Evolutionary conservation across 2,113 vertebrate genomes (phyloP).

Genomic region (Cheilinus undulatus): DNA sequence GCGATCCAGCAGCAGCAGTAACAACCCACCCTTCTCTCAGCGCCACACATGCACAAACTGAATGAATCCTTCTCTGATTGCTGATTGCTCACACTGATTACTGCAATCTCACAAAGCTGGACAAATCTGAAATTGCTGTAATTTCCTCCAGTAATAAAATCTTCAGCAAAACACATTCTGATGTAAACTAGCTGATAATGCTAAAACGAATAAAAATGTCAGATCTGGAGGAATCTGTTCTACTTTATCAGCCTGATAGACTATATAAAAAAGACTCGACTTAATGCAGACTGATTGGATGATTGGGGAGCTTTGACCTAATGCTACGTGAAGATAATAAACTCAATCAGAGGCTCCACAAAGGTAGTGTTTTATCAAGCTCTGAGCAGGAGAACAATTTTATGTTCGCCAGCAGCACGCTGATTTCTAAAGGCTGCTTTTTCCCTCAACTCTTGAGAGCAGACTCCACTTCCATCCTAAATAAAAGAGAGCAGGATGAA

Average conservation of each 20-base stretch:
- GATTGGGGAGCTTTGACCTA: neutral
- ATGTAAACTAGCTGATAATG: neutral
- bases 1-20: slow-evolving; percentile 5
- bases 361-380: neutral
- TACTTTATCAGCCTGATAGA: neutral
- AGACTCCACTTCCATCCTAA: neutral
- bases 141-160: slow-evolving; percentile 9
- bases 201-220: neutral
- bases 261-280: neutral
- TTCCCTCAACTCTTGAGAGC: neutral
- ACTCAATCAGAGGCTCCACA: neutral
- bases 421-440: neutral
- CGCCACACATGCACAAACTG: slow-evolving; percentile 1
- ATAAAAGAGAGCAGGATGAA: no score
- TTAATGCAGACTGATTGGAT: neutral
- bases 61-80: slow-evolving; percentile 55
- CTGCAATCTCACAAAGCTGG: slow-evolving; percentile 17
- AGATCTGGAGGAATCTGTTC: neutral
- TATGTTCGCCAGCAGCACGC: neutral
- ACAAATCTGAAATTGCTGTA: slow-evolving; percentile 28
- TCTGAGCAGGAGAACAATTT: neutral
- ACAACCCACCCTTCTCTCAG: slow-evolving; percentile 9
- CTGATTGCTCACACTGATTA: slow-evolving; percentile 47
- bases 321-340: neutral
- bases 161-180: slow-evolving; percentile 1